Conservation (phyloP, 1,140 invertebrate genomes). For the Portunus trituberculatus region DNA sequence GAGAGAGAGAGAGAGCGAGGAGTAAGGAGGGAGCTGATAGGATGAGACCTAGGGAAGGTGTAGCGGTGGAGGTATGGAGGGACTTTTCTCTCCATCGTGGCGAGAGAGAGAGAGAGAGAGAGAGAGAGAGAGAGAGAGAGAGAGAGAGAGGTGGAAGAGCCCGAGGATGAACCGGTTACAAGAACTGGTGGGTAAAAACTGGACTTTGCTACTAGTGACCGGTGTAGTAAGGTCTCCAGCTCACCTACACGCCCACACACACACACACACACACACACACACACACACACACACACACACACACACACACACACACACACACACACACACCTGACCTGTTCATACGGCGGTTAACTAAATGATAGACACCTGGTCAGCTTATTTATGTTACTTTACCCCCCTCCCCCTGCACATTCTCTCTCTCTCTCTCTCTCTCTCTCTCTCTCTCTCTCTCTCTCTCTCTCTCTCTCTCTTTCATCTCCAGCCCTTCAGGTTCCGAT, state of each 20-base stretch:
- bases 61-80: neutral
- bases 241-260: conserved; percentile 16
- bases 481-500: neutral
- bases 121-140: conserved; percentile 20
- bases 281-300: conserved; percentile 6
- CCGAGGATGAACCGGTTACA: neutral
- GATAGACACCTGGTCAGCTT: neutral
- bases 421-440: conserved; percentile 51
- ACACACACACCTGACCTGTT: neutral
- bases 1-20: neutral
- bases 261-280: neutral
- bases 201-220: neutral
- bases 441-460: conserved; percentile 50
- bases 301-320: too few relatives aligned
- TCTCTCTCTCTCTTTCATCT: neutral
- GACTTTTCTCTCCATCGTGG: neutral
- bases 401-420: conserved; percentile 25
- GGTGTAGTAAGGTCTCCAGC: neutral
- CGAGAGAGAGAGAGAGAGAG: conserved; percentile 1
- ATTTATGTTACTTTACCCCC: neutral
- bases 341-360: neutral
- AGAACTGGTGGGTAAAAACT: neutral
- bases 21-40: neutral
- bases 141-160: neutral
- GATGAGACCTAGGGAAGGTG: neutral